phyloP scores from a whole-genome alignment of 2,797 vertebrate genomes.

The Sus cebifrons region DNA sequence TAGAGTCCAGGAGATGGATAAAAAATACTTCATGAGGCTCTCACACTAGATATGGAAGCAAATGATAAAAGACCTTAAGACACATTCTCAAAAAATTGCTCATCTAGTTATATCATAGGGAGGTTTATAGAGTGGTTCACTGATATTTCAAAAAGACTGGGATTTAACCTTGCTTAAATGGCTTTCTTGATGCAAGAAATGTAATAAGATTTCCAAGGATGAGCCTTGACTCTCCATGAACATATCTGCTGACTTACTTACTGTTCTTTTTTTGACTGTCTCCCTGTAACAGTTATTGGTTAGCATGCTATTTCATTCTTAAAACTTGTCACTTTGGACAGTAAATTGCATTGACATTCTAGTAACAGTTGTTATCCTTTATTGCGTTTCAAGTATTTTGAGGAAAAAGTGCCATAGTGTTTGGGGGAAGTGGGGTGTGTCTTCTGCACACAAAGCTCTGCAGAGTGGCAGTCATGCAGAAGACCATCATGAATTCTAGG shows the following conservation, averaged over 20 bases:
- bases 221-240: background rate
- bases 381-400: background rate
- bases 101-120: background rate
- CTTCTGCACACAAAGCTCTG: background rate
- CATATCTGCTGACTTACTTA: background rate
- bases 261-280: background rate
- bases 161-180: background rate
- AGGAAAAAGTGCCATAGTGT: background rate
- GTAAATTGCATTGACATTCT: background rate
- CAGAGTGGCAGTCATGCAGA: background rate
- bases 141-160: background rate
- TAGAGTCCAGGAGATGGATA: background rate
- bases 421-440: background rate
- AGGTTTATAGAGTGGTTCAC: background rate
- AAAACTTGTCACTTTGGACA: background rate
- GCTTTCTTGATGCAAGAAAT: background rate
- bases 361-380: background rate
- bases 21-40: background rate
- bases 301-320: background rate
- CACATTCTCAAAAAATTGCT: background rate
- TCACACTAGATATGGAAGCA: background rate
- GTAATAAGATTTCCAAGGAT: background rate
- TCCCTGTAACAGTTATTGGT: background rate
- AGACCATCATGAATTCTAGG: background rate
- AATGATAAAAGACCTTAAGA: background rate